Evolutionary conservation across 2,797 vertebrate genomes (phyloP).

Genomic region (Silurus lanzhouensis): DNA sequence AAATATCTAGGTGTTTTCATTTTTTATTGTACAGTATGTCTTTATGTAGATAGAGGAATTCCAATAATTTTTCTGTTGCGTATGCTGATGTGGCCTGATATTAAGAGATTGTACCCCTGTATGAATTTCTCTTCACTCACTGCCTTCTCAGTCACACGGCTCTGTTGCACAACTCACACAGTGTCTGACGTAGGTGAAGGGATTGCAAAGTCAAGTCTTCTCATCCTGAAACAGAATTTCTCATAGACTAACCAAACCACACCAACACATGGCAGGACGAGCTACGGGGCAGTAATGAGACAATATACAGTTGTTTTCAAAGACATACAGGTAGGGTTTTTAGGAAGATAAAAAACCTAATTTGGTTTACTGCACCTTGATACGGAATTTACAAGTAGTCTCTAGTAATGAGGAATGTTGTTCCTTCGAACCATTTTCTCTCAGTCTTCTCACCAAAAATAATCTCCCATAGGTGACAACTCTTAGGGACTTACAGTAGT

Average conservation of each 20-base stretch:
- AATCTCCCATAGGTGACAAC: not conserved
- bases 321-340: not conserved
- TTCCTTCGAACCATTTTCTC: not conserved
- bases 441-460: not conserved
- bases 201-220: not conserved
- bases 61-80: not conserved
- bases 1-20: too few species aligned
- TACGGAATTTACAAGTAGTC: not conserved
- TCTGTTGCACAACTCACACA: not conserved
- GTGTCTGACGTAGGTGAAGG: constrained; percentile 9
- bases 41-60: constrained; percentile 1
- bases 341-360: not conserved
- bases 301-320: not conserved
- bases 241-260: constrained; percentile 12
- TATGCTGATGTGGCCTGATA: constrained; percentile 18
- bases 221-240: not conserved
- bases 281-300: not conserved
- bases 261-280: not conserved
- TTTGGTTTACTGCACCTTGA: not conserved
- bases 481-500: too few species aligned
- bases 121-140: not conserved
- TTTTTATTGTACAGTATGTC: too few species aligned
- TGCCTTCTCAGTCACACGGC: not conserved
- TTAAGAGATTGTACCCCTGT: not conserved
- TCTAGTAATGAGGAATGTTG: not conserved